Evolutionary conservation across 2,113 vertebrate genomes (phyloP), one percentile per base, ranked within the genome.

Genomic region (Bufo bufo): DNA sequence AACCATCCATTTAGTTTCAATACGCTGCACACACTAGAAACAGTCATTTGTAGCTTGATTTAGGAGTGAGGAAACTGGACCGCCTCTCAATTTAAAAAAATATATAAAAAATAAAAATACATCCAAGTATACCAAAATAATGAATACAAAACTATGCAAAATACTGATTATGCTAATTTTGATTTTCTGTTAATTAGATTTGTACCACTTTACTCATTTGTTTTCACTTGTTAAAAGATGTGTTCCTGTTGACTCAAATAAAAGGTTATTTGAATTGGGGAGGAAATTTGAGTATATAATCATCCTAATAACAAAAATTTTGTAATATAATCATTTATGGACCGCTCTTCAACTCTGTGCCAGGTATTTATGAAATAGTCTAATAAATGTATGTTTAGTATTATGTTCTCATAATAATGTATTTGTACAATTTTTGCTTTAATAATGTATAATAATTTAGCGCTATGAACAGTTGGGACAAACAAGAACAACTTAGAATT

Each of bases 131-230:
- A 78, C 50, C 54, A 56, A 78, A 78, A 78, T 54, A 23, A 77
- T n/a, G n/a, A 77, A 78, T 78, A 78, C 50, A 23, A 78, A 78
- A 23, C 56, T 54, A 52, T 78, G 77, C 7, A 23, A 78, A 78
- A 13, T 11, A 54, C 17, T 78, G n/a, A 58, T 81, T 58, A 81
- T 58, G 14, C 14, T 19, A 33, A 58, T 45, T 61, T 58, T 12
- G 8, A 59, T 81, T 79, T 81, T 81, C 33, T 59, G n/a, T 81
- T 81, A 81, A 81, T 59, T 81, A 81, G 23, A 75, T 56, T 61
- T 81, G 78, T 19, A 81, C 54, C 54, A 33, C 56, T 81, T 81
- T 59, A 23, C 23, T 45, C 78, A 45, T 81, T 79, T 79, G 45
- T 79, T 81, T 81, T 58, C 33, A 81, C 52, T 81, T 61, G 23